A percentile compares a stretch with the other conserved stretches of the same genome.
These are phyloP conservation scores for Hirtodrosophila confusa DNA, from an alignment of 2,888 invertebrate genomes.

Conservation along the genomic window DNA sequence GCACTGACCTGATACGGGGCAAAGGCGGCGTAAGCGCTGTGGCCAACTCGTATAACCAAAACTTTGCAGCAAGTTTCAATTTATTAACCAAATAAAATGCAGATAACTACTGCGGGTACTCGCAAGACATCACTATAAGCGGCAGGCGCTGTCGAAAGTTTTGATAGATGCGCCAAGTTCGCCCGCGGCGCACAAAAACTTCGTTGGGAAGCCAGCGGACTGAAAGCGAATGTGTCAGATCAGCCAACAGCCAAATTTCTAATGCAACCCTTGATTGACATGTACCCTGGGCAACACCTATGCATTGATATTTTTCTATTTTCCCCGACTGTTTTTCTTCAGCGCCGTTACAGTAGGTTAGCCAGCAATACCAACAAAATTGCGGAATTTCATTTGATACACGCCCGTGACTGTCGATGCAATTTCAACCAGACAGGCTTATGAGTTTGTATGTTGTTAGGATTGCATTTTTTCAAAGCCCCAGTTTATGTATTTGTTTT, in stretches of 20 bases:
- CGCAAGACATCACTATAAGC: constrained; percentile 61
- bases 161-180: constrained; percentile 67
- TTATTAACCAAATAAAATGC: constrained; percentile 78
- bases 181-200: constrained; percentile 35
- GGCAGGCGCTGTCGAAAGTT: constrained; percentile 60
- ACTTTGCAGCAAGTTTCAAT: constrained; percentile 71
- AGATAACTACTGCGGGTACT: constrained; percentile 62
- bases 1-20: constrained; percentile 31
- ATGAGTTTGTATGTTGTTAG: constrained; percentile 23
- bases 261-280: constrained; percentile 55
- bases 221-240: constrained; percentile 31
- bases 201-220: constrained; percentile 1
- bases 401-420: constrained; percentile 68
- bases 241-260: constrained; percentile 32
- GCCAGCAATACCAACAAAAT: constrained; percentile 51
- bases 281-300: constrained; percentile 21
- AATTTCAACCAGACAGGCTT: constrained; percentile 48
- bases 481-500: constrained; percentile 52
- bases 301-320: constrained; percentile 13
- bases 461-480: constrained; percentile 55
- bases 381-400: constrained; percentile 71
- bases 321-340: constrained; percentile 14
- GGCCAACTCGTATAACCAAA: constrained; percentile 26
- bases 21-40: constrained; percentile 22
- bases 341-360: constrained; percentile 37